Conservation (phyloP, 2,113 vertebrate genomes). For the Lonchura striata region DNA sequence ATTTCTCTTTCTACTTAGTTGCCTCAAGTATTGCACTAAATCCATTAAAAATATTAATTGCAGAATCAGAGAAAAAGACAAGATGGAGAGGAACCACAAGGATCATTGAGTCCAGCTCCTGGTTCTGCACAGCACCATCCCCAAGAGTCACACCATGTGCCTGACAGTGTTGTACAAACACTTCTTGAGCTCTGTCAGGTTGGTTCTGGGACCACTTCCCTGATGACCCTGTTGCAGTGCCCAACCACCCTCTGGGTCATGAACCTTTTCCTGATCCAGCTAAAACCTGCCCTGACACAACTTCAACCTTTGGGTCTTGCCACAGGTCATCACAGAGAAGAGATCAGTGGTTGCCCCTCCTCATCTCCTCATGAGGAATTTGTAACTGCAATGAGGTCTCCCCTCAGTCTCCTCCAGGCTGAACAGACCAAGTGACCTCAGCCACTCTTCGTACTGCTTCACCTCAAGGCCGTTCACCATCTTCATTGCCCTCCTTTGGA, state of each 20-base stretch:
- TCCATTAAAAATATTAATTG: constrained; percentile 24
- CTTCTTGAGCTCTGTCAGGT: neutral
- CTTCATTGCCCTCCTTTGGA: neutral
- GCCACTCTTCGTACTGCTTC: rapidly evolving
- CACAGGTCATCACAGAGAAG: neutral
- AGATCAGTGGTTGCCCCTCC: neutral
- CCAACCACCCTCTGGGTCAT: rapidly evolving
- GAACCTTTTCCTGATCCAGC: neutral
- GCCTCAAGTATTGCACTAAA: neutral
- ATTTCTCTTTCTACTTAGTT: neutral
- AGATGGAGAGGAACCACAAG: neutral
- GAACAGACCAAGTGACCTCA: neutral
- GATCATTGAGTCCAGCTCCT: neutral
- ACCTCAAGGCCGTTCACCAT: neutral
- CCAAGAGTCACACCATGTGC: too few relatives aligned
- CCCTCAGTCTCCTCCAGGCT: neutral
- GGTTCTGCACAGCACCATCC: neutral
- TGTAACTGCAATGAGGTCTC: neutral
- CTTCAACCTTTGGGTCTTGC: rapidly evolving
- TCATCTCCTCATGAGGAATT: rapidly evolving
- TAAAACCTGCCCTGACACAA: neutral
- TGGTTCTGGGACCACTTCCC: neutral
- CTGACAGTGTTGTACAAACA: neutral
- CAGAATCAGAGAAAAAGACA: neutral
- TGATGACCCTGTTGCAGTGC: neutral